Conservation (phyloP, 2,888 invertebrate species). For the Copidosoma aretas region DNA sequence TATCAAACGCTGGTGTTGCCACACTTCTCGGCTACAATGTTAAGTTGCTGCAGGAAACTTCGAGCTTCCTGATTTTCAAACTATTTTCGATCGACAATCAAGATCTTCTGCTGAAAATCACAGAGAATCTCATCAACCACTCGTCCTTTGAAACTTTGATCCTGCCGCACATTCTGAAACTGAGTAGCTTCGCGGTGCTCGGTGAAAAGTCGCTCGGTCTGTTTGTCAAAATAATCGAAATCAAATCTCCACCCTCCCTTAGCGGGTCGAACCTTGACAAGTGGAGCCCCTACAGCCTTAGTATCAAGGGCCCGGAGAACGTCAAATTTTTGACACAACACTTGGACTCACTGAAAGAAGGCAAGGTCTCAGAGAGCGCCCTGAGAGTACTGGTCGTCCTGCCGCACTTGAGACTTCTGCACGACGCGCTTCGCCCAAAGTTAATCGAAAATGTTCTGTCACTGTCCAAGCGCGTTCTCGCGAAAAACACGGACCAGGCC, state of each 20-base stretch:
- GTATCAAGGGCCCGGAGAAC: constrained; percentile 54
- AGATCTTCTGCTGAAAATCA: constrained; percentile 69
- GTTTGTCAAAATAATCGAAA: constrained; percentile 71
- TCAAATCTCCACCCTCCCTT: constrained; percentile 71
- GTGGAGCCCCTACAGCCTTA: constrained; percentile 74
- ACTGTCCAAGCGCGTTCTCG: constrained; percentile 45
- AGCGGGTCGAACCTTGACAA: constrained; percentile 68
- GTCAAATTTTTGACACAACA: constrained; percentile 43
- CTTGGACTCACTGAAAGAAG: constrained; percentile 47
- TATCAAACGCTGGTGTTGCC: constrained; percentile 48
- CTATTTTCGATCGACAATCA: constrained; percentile 68
- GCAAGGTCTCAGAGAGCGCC: constrained; percentile 45
- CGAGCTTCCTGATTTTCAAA: constrained; percentile 73
- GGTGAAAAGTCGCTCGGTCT: constrained; percentile 68
- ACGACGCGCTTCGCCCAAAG: constrained; percentile 43
- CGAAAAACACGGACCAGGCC: constrained; percentile 29
- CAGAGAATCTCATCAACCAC: constrained; percentile 71
- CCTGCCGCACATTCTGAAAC: constrained; percentile 72
- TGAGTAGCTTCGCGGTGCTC: constrained; percentile 66
- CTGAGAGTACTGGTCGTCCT: constrained; percentile 52
- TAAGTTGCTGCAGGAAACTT: constrained; percentile 75
- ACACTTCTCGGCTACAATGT: constrained; percentile 65
- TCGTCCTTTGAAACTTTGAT: constrained; percentile 77
- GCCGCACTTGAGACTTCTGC: constrained; percentile 52
- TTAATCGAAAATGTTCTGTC: constrained; percentile 45